Evolutionary conservation across 2,113 vertebrate genomes (phyloP), one percentile per base, ranked within the genome.

Genomic region (Scomber colias): DNA sequence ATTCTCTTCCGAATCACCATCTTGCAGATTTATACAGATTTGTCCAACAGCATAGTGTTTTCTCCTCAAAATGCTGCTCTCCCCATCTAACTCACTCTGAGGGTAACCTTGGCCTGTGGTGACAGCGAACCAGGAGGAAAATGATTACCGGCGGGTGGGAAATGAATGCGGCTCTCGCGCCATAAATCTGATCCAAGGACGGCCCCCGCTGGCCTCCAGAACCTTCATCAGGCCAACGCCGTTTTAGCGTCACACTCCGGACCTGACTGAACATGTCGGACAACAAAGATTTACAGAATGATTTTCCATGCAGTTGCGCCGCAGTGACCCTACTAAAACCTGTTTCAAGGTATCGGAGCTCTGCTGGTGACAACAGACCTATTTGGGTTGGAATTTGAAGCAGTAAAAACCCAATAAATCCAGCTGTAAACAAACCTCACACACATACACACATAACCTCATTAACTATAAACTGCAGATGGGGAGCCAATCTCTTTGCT

Each of bases 131-230:
- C 5, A 56, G 60, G 40, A 55, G 64, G 76, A 30, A 81, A 84
- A 89, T 78, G 76, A 91, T 88, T 84, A 87, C 81, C 75, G 71
- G 57, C 35, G 15, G 72, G 51, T 40, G 75, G 53, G 51, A 80
- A 88, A 84, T 86, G 46, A 78, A 89, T 61, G 65, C 14, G 3
- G 67, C 64, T 30, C 64, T 65, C 6, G 11, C 19, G 69, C 66
- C 61, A 67, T 91, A 86, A 88, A 91, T 89, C 85, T 78, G 68
- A 75, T 71, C 59, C 87, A 84, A 79, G 82, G 87, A 60, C 77
- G 48, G 63, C 13, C 63, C 13, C 63, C 12, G 2, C 31, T 54
- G 44, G 79, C 75, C 66, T 85, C 65, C 74, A 77, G 71, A 81
- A 74, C 70, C 79, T 69, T 60, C 62, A 74, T 81, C 81, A 82